Evolutionary conservation across 2,888 invertebrate species (phyloP).

Genomic region (Rambutsinella grinnellia): DNA sequence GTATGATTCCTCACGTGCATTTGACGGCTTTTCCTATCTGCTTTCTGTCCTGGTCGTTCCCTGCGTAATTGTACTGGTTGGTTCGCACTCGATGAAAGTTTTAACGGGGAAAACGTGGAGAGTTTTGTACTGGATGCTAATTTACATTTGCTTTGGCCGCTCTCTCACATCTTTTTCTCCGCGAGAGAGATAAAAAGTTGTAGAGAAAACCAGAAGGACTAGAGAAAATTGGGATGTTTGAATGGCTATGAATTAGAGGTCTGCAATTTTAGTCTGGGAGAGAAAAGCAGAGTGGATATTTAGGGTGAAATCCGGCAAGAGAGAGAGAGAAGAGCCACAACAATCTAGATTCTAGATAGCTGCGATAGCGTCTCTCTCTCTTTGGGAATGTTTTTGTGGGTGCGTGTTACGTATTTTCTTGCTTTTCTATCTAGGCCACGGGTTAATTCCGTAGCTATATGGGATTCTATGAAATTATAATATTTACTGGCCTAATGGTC

Average conservation of each 20-base stretch:
- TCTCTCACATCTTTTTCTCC: not conserved
- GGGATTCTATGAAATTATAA: too few species aligned
- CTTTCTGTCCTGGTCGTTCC: constrained; percentile 16
- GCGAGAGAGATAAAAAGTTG: not conserved
- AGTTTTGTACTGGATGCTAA: constrained; percentile 13
- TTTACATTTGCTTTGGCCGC: constrained; percentile 23
- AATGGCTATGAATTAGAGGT: not conserved
- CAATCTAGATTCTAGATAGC: not conserved
- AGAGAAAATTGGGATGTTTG: constrained; percentile 20
- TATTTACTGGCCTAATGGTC: too few species aligned
- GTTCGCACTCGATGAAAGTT: constrained; percentile 1
- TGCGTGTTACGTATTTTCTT: too few species aligned
- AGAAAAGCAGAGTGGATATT: not conserved
- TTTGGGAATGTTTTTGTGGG: too few species aligned
- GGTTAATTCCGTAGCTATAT: too few species aligned
- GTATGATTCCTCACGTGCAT: constrained; percentile 65
- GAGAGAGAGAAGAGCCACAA: not conserved
- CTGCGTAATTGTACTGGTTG: not conserved
- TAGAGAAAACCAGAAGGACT: not conserved
- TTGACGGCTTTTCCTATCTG: constrained; percentile 60
- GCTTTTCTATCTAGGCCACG: too few species aligned
- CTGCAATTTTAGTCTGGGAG: too few species aligned
- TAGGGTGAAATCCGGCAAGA: not conserved
- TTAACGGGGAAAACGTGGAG: constrained; percentile 21
- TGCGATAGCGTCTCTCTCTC: not conserved